These are phyloP conservation scores for Polydrusus tereticollis DNA, from an alignment of 2,888 invertebrate genomes.

Conservation along the genomic window DNA sequence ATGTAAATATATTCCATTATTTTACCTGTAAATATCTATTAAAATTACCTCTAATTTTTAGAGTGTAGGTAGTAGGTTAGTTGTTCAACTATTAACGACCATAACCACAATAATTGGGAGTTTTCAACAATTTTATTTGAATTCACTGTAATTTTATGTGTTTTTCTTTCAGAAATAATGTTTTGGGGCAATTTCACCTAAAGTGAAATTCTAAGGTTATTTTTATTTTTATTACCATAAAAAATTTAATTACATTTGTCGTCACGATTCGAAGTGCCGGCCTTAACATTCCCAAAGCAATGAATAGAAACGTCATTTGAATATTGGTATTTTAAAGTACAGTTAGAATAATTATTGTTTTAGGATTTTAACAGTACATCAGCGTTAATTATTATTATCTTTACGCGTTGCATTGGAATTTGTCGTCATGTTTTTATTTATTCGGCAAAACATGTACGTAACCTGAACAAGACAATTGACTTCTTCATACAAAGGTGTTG, in stretches of 20 bases:
- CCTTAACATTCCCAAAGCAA: neutral
- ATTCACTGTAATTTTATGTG: too few species aligned
- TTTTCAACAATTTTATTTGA: too few species aligned
- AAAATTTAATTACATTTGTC: conserved; percentile 11
- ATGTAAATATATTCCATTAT: too few species aligned
- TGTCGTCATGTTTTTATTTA: neutral
- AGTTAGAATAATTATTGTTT: conserved; percentile 23
- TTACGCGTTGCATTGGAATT: conserved; percentile 14
- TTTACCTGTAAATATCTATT: too few species aligned
- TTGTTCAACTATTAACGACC: too few species aligned
- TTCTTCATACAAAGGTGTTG: too few species aligned
- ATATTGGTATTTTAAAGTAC: conserved; percentile 12
- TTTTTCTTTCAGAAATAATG: neutral
- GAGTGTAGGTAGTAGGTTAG: too few species aligned
- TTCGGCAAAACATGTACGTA: neutral
- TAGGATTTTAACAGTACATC: conserved; percentile 19
- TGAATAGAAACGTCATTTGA: conserved; percentile 18
- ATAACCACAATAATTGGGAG: too few species aligned
- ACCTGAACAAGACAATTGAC: too few species aligned
- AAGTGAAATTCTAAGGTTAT: neutral
- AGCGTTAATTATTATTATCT: conserved; percentile 8
- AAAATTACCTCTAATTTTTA: too few species aligned
- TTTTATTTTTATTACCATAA: neutral
- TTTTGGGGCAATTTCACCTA: neutral
- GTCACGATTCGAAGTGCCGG: conserved; percentile 1